Evolutionary conservation across 2,113 vertebrate genomes (phyloP), one percentile per base, ranked within the genome.

Genomic region (Toxotes chatareus): DNA sequence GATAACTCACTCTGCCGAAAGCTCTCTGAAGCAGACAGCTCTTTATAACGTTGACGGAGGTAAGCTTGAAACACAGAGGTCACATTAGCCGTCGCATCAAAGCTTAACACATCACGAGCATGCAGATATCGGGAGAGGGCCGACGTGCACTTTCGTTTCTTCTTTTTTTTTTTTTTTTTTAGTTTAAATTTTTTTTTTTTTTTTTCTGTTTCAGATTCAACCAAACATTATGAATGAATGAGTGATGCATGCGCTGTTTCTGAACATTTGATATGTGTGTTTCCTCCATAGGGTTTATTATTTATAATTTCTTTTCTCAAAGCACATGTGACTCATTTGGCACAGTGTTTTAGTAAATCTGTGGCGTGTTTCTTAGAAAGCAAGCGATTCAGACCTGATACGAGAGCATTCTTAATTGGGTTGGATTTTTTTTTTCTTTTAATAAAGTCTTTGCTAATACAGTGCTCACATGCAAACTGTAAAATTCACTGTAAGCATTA

Each of bases 1-100:
- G 89, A 84, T 87, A 77, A 94, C 69, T 80, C 72, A 62, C 69
- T 90, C 59, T 85, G 82, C 76, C 71, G n/a, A 84, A 85, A 65
- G 77, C 79, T 82, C 63, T 93, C 89, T 85, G 89, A 89, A 80
- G 92, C 90, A 88, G 84, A 89, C 88, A 67, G 60, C 88, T 86
- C 74, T 87, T 86, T 79, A 46, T 72, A 80, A 64, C 61, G 65
- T 67, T 78, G 82, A 83, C 59, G 64, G 88, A 94, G 93, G 93
- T 94, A 93, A 94, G 93, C 87, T 76, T 69, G 74, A 38, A 23
- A 40, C 63, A 65, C 63, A 65, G 51, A 79, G 76, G 56, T 87
- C 66, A 34, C n/a, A 3, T 34, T 67, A 79, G 71, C 36, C 11
- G 14, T 82, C 71, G 68, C 71, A 72, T 88, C 70, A 2, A 27